Percentiles rank a stretch among this genome's conserved stretches.
These are phyloP conservation scores for Euphysa ruthae DNA, from an alignment of 30 jellyfish, hydroid and myxozoan species.

Conservation along the genomic window DNA sequence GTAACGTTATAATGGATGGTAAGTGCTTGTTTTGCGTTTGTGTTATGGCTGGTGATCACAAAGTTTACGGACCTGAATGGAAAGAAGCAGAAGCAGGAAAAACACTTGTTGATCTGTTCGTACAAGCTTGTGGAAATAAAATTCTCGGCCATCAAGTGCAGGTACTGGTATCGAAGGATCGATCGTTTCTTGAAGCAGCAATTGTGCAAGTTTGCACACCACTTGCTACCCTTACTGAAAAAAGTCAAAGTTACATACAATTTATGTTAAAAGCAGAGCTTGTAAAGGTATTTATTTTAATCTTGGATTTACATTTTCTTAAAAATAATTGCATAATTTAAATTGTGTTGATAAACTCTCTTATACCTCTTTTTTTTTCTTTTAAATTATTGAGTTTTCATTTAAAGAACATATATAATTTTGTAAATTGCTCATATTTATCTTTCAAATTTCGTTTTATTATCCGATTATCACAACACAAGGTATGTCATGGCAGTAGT, in stretches of 20 bases:
- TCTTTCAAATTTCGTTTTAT: too few species aligned
- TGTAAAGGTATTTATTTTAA: not conserved
- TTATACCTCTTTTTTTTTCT: not conserved
- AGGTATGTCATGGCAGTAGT: too few species aligned
- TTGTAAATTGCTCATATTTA: too few species aligned
- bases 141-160: slow-evolving; percentile 93
- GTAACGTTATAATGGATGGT: slow-evolving; percentile 64
- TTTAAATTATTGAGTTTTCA: too few species aligned
- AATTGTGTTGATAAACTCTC: not conserved
- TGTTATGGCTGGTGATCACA: slow-evolving; percentile 62
- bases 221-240: slow-evolving; percentile 42
- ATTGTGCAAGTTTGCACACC: slow-evolving; percentile 64
- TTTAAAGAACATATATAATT: too few species aligned
- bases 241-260: slow-evolving; percentile 65
- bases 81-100: slow-evolving; percentile 54
- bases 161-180: slow-evolving; percentile 75
- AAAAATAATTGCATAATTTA: not conserved
- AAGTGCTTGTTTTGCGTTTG: slow-evolving; percentile 64
- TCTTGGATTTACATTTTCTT: not conserved
- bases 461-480: too few species aligned
- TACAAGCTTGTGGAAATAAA: slow-evolving; percentile 78
- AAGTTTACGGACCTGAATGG: slow-evolving; percentile 93
- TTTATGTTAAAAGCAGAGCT: slow-evolving; percentile 44
- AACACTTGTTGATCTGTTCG: slow-evolving; percentile 66
- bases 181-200: slow-evolving; percentile 89